Evolutionary conservation across 2,113 vertebrate species (phyloP).

Genomic region (Porphyrio hochstetteri): DNA sequence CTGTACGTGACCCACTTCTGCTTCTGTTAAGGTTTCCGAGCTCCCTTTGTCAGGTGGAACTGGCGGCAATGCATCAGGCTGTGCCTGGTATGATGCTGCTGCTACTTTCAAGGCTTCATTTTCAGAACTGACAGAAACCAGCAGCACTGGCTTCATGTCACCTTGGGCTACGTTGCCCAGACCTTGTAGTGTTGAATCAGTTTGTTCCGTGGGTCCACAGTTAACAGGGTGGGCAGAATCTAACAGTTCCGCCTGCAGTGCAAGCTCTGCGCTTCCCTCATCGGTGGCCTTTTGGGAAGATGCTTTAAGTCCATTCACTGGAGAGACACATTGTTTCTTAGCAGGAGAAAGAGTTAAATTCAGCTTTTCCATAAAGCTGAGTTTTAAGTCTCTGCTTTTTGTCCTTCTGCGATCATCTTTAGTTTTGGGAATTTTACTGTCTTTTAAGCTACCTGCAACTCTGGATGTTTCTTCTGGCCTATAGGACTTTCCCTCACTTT

Average conservation of each 20-base stretch:
- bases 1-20: background rate
- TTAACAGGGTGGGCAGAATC: background rate
- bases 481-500: constrained; percentile 29
- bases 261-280: background rate
- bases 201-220: constrained; percentile 4
- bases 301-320: constrained; percentile 14
- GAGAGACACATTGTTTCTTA: constrained; percentile 78
- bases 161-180: background rate
- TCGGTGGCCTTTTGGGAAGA: background rate
- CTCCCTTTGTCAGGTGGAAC: background rate
- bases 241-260: constrained; percentile 7
- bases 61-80: background rate
- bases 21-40: background rate
- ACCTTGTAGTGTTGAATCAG: background rate
- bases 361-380: constrained; percentile 96
- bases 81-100: background rate
- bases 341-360: constrained; percentile 94
- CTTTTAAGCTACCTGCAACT: constrained; percentile 1
- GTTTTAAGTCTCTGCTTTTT: constrained; percentile 81
- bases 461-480: constrained; percentile 1
- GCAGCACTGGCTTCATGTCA: background rate
- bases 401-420: constrained; percentile 14
- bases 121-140: constrained; percentile 2
- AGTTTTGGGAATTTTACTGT: constrained; percentile 18
- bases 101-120: background rate